Evolutionary conservation across 2,888 invertebrate species (phyloP), one percentile per base, ranked within the genome.

Genomic region (Taenaris catops): DNA sequence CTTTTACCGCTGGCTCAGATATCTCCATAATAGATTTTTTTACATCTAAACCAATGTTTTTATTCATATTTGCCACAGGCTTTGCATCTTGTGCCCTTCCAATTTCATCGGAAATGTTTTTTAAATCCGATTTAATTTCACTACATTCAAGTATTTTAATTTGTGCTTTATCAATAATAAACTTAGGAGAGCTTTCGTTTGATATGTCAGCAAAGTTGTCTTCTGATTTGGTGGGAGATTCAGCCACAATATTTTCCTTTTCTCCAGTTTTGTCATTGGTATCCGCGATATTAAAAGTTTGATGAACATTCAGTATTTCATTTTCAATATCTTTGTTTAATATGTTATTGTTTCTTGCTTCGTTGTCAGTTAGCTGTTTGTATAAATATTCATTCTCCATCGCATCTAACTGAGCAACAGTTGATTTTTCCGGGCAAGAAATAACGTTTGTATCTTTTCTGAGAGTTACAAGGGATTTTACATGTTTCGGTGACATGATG

Each of bases 361-460:
- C 53, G 48, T 63, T 78, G 32, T 66, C 66, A 21, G 55, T 44
- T 1, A 76, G 31, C 26, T 83, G 66, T 38, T 69, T 73, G 1
- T 53, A 51, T 34, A 86, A 61, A 43, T 74, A 79, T 27, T 74
- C 69, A 37, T 65, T 74, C 57, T 87, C 88, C 70, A 86, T 78
- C 4, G 59, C 70, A 38, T 83, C 69, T 34, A 84, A 45, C 46
- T 74, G 71, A 18, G 64, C 55, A 25, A 63, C 69, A 9, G 76
- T 78, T 4, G 63, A 56, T 48, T 66, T 66, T 14, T 71, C 76
- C 49, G 74, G 74, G 29, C 41, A 53, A n/a, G 69, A 65, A 10
- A 71, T 32, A 16, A 69, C 63, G 14, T 53, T 50, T 34, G 51
- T 47, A 2, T 45, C 38, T 26, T 38, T 48, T 25, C 45, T 44